A percentile compares a stretch with the other conserved stretches of the same genome.
These are phyloP conservation scores for Philhelius pedissequus DNA, from an alignment of 2,888 invertebrate genomes.

Conservation along the genomic window DNA sequence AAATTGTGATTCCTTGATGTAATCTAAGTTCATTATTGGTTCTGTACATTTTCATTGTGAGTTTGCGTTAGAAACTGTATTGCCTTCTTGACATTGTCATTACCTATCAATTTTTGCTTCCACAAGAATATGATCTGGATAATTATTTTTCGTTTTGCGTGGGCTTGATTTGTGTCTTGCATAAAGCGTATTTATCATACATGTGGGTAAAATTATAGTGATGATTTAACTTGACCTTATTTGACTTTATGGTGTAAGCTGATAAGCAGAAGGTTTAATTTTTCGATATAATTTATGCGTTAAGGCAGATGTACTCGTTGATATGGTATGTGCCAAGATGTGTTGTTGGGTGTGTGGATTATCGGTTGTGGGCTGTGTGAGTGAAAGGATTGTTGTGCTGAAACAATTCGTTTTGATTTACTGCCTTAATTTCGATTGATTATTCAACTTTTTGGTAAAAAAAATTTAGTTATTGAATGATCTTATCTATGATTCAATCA, in stretches of 20 bases:
- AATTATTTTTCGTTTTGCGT: not conserved
- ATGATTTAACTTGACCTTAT: not conserved
- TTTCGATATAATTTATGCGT: not conserved
- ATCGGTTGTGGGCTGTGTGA: too few species aligned
- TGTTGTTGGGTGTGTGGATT: accelerated
- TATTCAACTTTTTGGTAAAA: too few species aligned
- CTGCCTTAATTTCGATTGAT: too few species aligned
- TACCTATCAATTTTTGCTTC: not conserved
- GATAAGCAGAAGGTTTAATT: not conserved
- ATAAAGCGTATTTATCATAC: not conserved
- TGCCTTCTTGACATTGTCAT: not conserved
- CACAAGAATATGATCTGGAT: not conserved
- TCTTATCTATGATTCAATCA: too few species aligned
- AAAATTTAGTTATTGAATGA: too few species aligned
- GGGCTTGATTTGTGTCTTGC: not conserved
- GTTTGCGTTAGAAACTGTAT: not conserved
- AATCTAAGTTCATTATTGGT: constrained; percentile 1
- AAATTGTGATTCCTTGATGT: not conserved
- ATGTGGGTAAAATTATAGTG: not conserved
- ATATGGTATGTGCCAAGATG: not conserved
- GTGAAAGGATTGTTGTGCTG: too few species aligned
- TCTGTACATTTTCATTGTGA: not conserved
- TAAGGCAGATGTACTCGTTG: not conserved
- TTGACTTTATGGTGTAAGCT: not conserved
- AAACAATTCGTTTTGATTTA: too few species aligned